These are phyloP conservation scores for Burhinus oedicnemus DNA, from an alignment of 2,113 vertebrate genomes.

Conservation along the genomic window DNA sequence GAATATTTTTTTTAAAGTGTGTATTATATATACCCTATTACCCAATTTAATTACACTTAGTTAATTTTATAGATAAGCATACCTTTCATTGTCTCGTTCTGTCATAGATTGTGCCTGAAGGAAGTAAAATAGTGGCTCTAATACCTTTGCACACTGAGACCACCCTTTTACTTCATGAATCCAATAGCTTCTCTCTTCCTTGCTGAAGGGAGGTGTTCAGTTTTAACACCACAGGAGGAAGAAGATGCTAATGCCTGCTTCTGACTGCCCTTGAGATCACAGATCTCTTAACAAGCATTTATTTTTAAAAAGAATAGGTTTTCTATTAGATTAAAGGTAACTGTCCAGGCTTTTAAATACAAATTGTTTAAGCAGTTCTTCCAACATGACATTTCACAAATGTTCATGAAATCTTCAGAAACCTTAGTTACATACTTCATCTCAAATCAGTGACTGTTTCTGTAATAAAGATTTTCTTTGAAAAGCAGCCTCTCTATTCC, in stretches of 20 bases:
- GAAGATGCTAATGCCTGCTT: background rate
- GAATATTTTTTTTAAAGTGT: background rate
- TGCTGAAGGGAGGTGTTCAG: background rate
- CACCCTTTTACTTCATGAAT: background rate
- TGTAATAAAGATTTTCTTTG: background rate
- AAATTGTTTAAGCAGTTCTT: background rate
- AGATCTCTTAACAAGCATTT: background rate
- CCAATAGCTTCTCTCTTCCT: background rate
- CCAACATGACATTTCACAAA: background rate
- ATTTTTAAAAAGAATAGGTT: background rate
- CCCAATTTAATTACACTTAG: conserved; percentile 16
- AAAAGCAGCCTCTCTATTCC: background rate
- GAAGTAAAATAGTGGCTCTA: background rate
- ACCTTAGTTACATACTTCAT: background rate
- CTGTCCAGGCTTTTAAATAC: background rate
- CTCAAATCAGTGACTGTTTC: background rate
- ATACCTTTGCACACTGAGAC: background rate
- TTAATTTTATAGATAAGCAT: background rate
- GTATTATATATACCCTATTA: background rate
- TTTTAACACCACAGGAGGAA: background rate
- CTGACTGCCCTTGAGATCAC: background rate
- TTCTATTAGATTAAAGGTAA: background rate
- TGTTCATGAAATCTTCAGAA: background rate
- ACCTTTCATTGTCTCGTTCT: conserved; percentile 12
- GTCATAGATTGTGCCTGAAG: background rate